A percentile compares a stretch with the other conserved stretches of the same genome.
These are phyloP conservation scores for Neotragus moschatus DNA, from an alignment of 2,113 vertebrate genomes.

Conservation along the genomic window DNA sequence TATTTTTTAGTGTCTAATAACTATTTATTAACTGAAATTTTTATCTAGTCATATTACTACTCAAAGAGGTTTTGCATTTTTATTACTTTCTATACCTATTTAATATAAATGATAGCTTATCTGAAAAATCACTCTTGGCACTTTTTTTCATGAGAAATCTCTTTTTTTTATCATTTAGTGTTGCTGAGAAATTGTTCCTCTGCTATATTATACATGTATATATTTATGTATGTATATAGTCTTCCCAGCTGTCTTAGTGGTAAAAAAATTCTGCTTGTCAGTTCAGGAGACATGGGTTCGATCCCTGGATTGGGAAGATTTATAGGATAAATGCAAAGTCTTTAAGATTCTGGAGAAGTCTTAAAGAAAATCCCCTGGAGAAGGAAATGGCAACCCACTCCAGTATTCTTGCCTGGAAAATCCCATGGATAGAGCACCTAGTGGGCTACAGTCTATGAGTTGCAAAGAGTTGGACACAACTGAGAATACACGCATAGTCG, in stretches of 20 bases:
- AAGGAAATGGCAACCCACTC: background rate
- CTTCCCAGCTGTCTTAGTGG: background rate
- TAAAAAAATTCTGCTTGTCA: background rate
- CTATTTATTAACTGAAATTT: background rate
- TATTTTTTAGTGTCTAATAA: background rate
- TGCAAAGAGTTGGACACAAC: background rate
- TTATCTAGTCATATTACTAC: background rate
- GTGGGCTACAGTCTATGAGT: background rate
- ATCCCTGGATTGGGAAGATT: background rate
- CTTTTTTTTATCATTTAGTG: background rate
- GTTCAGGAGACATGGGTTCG: background rate
- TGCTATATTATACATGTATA: background rate
- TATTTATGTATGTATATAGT: background rate
- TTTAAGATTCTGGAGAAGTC: background rate
- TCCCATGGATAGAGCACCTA: background rate
- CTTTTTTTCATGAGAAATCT: background rate
- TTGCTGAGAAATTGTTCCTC: background rate
- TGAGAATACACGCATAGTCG: background rate
- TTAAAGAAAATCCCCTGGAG: background rate
- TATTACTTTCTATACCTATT: background rate
- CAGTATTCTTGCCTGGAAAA: background rate
- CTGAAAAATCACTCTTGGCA: constrained; percentile 31
- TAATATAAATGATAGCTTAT: background rate
- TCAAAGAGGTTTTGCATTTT: background rate
- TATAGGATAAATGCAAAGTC: background rate